Conservation (phyloP, 2,888 invertebrate species). For the Rotaria magnacalcarata region DNA sequence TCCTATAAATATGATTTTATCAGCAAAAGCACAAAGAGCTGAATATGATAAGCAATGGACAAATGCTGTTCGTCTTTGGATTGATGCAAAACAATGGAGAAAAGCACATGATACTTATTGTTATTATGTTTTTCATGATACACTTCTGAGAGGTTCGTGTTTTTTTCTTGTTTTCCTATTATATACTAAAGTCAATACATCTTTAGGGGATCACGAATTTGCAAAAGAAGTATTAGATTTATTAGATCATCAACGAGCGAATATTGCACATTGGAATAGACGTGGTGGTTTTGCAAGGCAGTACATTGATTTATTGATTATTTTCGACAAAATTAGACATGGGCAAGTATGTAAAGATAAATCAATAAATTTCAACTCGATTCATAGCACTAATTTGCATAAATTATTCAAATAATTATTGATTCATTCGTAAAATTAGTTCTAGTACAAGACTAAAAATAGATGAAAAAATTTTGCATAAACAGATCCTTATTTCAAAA, state of each 20-base stretch:
- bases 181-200: not conserved
- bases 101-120: slow-evolving; percentile 24
- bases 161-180: not conserved
- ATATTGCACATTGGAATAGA: slow-evolving; percentile 19
- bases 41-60: slow-evolving; percentile 26
- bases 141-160: not conserved
- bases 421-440: too few relatives aligned
- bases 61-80: slow-evolving; percentile 20
- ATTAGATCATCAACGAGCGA: not conserved
- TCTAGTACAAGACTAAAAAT: too few relatives aligned
- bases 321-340: slow-evolving; percentile 3
- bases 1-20: not conserved
- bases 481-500: too few relatives aligned
- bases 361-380: too few relatives aligned
- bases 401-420: too few relatives aligned
- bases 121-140: slow-evolving; percentile 31
- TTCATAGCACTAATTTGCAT: too few relatives aligned
- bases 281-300: slow-evolving; percentile 1
- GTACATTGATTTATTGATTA: slow-evolving; percentile 33
- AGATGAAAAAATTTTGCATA: too few relatives aligned
- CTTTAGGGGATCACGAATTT: slow-evolving; percentile 5
- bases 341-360: not conserved
- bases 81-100: slow-evolving; percentile 7
- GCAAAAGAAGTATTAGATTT: not conserved
- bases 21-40: slow-evolving; percentile 29